phyloP scores from a whole-genome alignment of 2,113 vertebrate species.

The Cyprinus carpio region DNA sequence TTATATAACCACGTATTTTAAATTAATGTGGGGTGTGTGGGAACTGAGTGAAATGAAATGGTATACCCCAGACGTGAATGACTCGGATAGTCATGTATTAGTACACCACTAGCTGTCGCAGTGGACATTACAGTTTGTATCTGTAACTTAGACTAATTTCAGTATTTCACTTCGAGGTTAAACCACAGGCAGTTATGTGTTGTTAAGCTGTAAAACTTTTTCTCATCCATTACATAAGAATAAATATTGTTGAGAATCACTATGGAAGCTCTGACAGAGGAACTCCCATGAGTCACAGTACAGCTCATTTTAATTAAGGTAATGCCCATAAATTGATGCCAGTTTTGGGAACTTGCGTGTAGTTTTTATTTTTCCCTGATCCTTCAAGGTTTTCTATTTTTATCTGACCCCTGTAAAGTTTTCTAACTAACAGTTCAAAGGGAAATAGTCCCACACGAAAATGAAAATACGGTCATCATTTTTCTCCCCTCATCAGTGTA shows the following conservation, averaged over 20 bases:
- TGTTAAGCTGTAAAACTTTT: too few relatives aligned
- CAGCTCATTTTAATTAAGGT: background rate
- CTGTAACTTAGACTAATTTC: background rate
- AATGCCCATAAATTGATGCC: background rate
- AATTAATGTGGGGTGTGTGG: background rate
- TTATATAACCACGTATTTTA: background rate
- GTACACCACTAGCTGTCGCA: conserved; percentile 18
- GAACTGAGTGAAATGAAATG: background rate
- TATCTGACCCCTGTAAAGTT: background rate
- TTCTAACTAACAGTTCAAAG: background rate
- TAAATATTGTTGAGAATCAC: conserved; percentile 7
- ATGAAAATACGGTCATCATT: background rate
- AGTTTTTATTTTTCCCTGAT: background rate
- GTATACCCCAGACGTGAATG: background rate
- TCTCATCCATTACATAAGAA: background rate
- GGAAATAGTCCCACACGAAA: background rate
- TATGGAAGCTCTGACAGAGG: background rate
- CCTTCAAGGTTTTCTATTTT: background rate
- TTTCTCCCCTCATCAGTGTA: background rate
- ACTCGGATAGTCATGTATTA: background rate
- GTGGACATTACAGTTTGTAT: background rate
- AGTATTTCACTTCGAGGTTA: background rate
- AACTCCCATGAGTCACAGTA: background rate
- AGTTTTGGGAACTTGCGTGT: conserved; percentile 8
- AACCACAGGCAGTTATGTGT: background rate